phyloP scores from a whole-genome alignment of 2,888 invertebrate genomes.

The Troides oblongomaculatus region DNA sequence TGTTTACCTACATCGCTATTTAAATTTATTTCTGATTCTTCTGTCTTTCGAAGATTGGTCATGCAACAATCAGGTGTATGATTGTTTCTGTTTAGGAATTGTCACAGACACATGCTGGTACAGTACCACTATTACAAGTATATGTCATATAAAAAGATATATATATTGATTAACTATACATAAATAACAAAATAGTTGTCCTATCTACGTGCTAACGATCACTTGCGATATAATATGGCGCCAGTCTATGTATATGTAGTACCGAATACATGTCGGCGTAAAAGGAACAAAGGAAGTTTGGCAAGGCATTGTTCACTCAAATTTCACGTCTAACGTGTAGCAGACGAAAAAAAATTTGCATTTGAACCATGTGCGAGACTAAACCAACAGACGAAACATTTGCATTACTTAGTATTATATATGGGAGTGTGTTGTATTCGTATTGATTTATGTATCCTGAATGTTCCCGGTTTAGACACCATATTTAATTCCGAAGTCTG shows the following conservation, averaged over 20 bases:
- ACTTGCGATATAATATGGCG: slow-evolving; percentile 43
- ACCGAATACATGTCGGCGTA: slow-evolving; percentile 44
- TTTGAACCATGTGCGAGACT: slow-evolving; percentile 51
- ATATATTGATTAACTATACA: not conserved
- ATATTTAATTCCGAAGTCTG: not conserved
- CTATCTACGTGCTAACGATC: slow-evolving; percentile 31
- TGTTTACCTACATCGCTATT: too few species aligned
- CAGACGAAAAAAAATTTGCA: slow-evolving; percentile 61
- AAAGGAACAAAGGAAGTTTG: slow-evolving; percentile 76
- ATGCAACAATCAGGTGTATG: too few species aligned
- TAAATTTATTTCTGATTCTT: too few species aligned
- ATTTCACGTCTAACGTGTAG: slow-evolving; percentile 55
- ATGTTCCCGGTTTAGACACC: not conserved
- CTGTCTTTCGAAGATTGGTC: too few species aligned
- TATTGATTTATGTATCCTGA: slow-evolving; percentile 2
- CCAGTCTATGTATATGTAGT: slow-evolving; percentile 44
- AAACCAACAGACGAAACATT: slow-evolving; percentile 47
- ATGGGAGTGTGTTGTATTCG: not conserved
- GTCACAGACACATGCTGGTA: too few species aligned
- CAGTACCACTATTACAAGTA: too few species aligned
- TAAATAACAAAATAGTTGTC: slow-evolving; percentile 8
- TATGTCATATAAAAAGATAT: not conserved
- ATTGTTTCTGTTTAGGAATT: too few species aligned
- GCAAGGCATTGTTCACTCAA: slow-evolving; percentile 62
- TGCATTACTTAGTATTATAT: not conserved